Base-by-base conservation (phyloP, 2,797 vertebrate genomes). In the Eupleurogrammus muticus region DNA sequence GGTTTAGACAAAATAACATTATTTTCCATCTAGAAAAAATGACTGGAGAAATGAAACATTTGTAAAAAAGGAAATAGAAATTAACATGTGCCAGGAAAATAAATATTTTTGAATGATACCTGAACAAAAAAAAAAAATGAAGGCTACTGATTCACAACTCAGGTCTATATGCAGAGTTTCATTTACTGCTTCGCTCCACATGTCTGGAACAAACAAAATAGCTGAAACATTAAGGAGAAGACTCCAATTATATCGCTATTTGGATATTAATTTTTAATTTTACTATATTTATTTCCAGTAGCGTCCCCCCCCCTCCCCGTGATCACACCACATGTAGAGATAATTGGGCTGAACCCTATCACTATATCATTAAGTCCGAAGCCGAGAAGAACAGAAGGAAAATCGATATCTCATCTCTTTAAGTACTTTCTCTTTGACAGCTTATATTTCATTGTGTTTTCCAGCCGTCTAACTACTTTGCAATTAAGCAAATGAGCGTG, bases 401-500 rank as follows among this genome's bases (percentile, higher is more conserved):
- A 12, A 13, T 0, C 1, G 16, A 9, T 20, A 19, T 53, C 35
- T 32, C n/a, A 21, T 9, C 7, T 6, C 21, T 48, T 12, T 63
- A 38, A 40, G 5, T 19, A 10, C 5, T 55, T 12, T 50, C 19
- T 14, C 16, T 35, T 8, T 32, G 21, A 17, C 2, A 13, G 14
- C 5, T 61, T 4, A 32, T 23, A 32, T 23, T 35, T 24, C 4
- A 23, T 64, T 4, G 52, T 11, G 24, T 53, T 21, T 40, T 4
- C 34, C 28, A 42, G 0, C 9, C 11, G 19, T 61, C 21, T 47
- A 62, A 57, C 57, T 17, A 24, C 1, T 42, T 12, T 60, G 9
- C 13, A 63, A 1, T 42, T 51, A 9, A 16, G 48, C 14, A 53
- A 63, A 70, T 6, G 13, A 73, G 21, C 19, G 12, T 10, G 64